phyloP scores from a whole-genome alignment of 1,140 invertebrate genomes.

The Meloidogyne chitwoodi region DNA sequence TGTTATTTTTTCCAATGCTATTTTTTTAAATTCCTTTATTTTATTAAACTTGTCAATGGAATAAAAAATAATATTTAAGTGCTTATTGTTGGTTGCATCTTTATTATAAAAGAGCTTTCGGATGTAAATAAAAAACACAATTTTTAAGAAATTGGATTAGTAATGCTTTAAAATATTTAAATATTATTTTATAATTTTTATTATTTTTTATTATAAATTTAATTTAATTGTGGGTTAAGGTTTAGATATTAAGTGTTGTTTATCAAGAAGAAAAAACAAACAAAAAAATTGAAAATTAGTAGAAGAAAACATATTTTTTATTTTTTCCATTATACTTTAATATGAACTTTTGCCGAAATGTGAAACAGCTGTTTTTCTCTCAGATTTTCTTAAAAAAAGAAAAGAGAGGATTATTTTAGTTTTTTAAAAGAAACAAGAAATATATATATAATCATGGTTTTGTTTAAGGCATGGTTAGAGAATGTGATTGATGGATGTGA shows the following conservation, averaged over 20 bases:
- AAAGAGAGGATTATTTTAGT: not conserved
- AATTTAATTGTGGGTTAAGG: too few species aligned
- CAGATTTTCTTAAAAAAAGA: not conserved
- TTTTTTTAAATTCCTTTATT: too few species aligned
- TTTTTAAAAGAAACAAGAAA: not conserved
- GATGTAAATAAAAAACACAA: not conserved
- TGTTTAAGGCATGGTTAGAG: not conserved
- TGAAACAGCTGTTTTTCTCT: not conserved
- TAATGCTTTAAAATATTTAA: not conserved
- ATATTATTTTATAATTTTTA: not conserved
- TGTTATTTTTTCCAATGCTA: too few species aligned
- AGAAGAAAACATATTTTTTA: not conserved
- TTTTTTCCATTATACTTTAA: not conserved
- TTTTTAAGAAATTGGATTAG: not conserved
- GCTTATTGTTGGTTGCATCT: not conserved
- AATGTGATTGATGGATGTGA: not conserved
- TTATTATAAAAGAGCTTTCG: not conserved
- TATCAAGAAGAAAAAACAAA: not conserved
- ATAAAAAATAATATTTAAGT: too few species aligned
- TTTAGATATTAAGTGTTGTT: too few species aligned
- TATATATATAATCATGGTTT: not conserved
- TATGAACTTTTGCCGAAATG: not conserved
- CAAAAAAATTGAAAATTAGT: not conserved
- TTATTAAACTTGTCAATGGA: too few species aligned
- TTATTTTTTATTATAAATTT: not conserved